A percentile compares a stretch with the other conserved stretches of the same genome.
phyloP scores from a whole-genome alignment of 1,140 invertebrate species.

The Mamestra configurata region DNA sequence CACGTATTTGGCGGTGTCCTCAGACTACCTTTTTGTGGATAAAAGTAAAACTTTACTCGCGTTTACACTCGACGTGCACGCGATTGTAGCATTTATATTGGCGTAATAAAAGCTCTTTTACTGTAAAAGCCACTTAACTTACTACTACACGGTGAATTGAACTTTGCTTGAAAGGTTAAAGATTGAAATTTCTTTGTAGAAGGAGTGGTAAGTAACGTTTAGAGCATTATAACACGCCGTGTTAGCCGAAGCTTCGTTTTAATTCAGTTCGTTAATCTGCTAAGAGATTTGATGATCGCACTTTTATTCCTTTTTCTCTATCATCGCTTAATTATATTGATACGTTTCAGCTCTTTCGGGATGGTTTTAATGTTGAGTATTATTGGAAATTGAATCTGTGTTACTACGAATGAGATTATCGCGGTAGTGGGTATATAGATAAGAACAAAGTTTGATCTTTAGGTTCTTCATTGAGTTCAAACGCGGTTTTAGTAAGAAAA shows the following conservation, averaged over 20 bases:
- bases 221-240: slow-evolving; percentile 25
- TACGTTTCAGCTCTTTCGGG: background rate
- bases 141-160: background rate
- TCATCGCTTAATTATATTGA: slow-evolving; percentile 35
- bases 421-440: no score
- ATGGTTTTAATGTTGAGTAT: background rate
- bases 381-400: background rate
- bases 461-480: no score
- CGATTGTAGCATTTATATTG: slow-evolving; percentile 48
- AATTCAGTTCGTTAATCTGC: slow-evolving; percentile 48
- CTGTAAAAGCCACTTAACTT: slow-evolving; percentile 44
- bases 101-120: slow-evolving; percentile 50
- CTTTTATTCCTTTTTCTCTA: slow-evolving; percentile 31
- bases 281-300: slow-evolving; percentile 50
- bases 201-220: slow-evolving; percentile 2
- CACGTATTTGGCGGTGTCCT: slow-evolving; percentile 47
- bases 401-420: background rate
- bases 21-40: slow-evolving; percentile 46
- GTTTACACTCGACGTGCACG: slow-evolving; percentile 44
- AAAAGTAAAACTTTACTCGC: slow-evolving; percentile 49
- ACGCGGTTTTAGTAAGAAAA: no score
- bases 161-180: background rate
- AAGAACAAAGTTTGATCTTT: background rate
- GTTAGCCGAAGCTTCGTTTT: slow-evolving; percentile 36
- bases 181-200: background rate